Conservation (phyloP, 2,797 vertebrate species). For the Hydrophis major region DNA sequence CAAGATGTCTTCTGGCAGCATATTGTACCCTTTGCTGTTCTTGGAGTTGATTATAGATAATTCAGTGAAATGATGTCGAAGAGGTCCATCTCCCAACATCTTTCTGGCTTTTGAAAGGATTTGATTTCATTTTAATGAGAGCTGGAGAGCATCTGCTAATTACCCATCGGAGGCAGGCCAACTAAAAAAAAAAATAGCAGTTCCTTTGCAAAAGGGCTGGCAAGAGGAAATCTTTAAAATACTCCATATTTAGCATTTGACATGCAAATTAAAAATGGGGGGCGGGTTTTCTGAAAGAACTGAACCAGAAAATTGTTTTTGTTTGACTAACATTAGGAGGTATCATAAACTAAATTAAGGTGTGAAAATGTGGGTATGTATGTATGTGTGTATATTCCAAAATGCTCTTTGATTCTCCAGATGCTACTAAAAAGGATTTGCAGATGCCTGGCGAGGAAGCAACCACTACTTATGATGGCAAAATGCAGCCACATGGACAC, state of each 20-base stretch:
- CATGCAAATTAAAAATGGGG: not conserved
- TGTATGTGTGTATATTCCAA: not conserved
- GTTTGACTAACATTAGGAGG: constrained; percentile 1
- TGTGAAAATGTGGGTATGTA: not conserved
- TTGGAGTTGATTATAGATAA: constrained; percentile 7
- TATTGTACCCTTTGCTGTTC: not conserved
- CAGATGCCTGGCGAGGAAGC: not conserved
- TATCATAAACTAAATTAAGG: not conserved
- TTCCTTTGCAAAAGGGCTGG: not conserved
- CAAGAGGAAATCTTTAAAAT: constrained; percentile 36
- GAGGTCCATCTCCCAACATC: constrained; percentile 28
- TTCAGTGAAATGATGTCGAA: constrained; percentile 15
- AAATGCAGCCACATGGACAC: constrained; percentile 11
- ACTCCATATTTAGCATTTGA: constrained; percentile 2
- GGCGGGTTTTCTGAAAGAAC: not conserved
- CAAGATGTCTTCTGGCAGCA: not conserved
- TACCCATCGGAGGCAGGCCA: constrained; percentile 29
- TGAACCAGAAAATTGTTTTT: not conserved
- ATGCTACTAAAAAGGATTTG: not conserved
- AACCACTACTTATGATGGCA: not conserved
- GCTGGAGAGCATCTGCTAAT: constrained; percentile 59
- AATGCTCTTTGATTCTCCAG: constrained; percentile 3
- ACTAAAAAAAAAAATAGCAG: constrained; percentile 50
- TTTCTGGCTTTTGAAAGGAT: constrained; percentile 44
- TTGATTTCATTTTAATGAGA: constrained; percentile 53